Percentiles rank a stretch among this genome's conserved stretches.
These are phyloP conservation scores for Zelleria hepariella DNA, from an alignment of 2,888 invertebrate genomes.

Conservation along the genomic window DNA sequence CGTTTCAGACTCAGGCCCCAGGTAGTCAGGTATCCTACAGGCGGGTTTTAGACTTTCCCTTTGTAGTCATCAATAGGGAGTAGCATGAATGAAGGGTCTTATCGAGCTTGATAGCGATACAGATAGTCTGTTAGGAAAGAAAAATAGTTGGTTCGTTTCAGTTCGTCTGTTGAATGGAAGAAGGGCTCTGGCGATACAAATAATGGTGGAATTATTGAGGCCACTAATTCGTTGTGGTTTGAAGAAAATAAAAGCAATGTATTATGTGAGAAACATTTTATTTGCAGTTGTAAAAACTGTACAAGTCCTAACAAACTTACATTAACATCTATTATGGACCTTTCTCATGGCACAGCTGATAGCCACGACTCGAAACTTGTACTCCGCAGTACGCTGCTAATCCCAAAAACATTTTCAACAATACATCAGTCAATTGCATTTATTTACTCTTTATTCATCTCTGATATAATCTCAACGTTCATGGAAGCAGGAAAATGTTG, in stretches of 20 bases:
- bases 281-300: conserved; percentile 73
- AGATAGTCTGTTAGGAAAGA: no score
- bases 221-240: neutral
- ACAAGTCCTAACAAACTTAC: conserved; percentile 73
- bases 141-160: no score
- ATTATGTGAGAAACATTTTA: conserved; percentile 65
- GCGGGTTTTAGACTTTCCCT: no score
- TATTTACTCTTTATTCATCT: conserved; percentile 12
- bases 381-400: conserved; percentile 28
- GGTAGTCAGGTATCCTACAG: no score
- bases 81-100: no score
- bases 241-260: conserved; percentile 25
- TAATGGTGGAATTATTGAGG: neutral
- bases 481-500: conserved; percentile 2
- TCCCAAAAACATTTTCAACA: conserved; percentile 25
- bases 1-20: no score
- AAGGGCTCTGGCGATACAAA: no score
- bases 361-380: conserved; percentile 27
- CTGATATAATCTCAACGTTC: conserved; percentile 6
- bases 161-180: no score
- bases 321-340: conserved; percentile 67
- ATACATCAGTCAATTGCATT: conserved; percentile 35
- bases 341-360: conserved; percentile 62
- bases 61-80: no score
- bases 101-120: no score